These are phyloP conservation scores for Erpetoichthys calabaricus DNA, from an alignment of 2,797 vertebrate genomes.

Conservation along the genomic window DNA sequence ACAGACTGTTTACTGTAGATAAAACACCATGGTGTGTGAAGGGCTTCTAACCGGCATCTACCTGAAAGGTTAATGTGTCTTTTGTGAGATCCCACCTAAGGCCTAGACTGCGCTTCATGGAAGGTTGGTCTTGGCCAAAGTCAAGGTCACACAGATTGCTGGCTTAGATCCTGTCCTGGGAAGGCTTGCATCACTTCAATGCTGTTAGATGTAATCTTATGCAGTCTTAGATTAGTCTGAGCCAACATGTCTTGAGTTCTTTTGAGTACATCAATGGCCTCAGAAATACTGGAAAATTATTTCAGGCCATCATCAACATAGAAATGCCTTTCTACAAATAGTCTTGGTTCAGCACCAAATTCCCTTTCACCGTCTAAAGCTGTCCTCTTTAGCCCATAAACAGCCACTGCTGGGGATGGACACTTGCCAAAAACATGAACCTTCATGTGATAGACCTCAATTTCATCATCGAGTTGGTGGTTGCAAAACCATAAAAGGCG, in stretches of 20 bases:
- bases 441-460: neutral
- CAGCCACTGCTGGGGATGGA: no score
- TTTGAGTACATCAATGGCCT: slow-evolving; percentile 10
- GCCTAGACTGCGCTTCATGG: neutral
- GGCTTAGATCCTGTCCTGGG: slow-evolving; percentile 4
- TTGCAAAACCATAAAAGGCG: neutral
- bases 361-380: no score
- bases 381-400: no score
- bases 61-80: no score
- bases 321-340: slow-evolving; percentile 5
- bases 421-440: no score
- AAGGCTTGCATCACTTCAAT: slow-evolving; percentile 11
- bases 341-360: no score
- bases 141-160: neutral
- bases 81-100: no score
- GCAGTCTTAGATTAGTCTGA: slow-evolving; percentile 9
- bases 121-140: no score
- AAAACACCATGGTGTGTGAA: no score
- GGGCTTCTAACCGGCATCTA: no score
- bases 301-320: slow-evolving; percentile 12
- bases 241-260: slow-evolving; percentile 2
- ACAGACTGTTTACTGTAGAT: no score
- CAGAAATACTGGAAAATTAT: neutral
- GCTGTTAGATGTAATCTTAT: slow-evolving; percentile 17
- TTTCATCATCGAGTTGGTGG: neutral